Percentiles rank a stretch among this genome's conserved stretches.
Conservation (phyloP, 2,113 vertebrate genomes). For the Eupsittula cactorum region DNA sequence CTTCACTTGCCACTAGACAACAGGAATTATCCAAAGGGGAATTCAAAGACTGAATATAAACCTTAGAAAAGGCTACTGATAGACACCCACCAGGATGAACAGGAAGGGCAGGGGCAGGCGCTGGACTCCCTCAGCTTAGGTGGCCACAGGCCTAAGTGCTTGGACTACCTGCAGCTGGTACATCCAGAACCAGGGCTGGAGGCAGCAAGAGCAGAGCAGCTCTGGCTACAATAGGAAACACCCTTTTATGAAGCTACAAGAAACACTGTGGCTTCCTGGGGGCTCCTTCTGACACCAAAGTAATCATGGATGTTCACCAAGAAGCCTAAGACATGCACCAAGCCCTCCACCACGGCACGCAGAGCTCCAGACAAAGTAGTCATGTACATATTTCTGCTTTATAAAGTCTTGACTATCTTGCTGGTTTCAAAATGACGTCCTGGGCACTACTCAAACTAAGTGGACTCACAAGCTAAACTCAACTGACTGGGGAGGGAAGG, state of each 20-base stretch:
- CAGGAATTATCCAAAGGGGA: not conserved
- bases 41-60: not conserved
- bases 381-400: not conserved
- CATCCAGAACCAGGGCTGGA: not conserved
- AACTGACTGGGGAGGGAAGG: not conserved
- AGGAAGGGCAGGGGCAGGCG: not conserved
- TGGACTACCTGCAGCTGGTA: not conserved
- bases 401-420: not conserved
- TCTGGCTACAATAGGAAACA: not conserved
- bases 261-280: not conserved
- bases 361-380: not conserved
- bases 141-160: not conserved
- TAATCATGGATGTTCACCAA: not conserved
- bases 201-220: not conserved
- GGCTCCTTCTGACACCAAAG: not conserved
- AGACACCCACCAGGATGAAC: not conserved
- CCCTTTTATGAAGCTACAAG: not conserved
- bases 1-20: not conserved
- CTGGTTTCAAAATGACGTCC: not conserved
- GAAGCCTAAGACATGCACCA: not conserved
- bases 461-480: not conserved
- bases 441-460: not conserved
- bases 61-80: not conserved
- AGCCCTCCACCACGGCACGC: accelerated
- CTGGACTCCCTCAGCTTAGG: not conserved